These are phyloP conservation scores for Ceratoteleas bidentatus DNA, from an alignment of 1,140 invertebrate genomes.

Conservation along the genomic window DNA sequence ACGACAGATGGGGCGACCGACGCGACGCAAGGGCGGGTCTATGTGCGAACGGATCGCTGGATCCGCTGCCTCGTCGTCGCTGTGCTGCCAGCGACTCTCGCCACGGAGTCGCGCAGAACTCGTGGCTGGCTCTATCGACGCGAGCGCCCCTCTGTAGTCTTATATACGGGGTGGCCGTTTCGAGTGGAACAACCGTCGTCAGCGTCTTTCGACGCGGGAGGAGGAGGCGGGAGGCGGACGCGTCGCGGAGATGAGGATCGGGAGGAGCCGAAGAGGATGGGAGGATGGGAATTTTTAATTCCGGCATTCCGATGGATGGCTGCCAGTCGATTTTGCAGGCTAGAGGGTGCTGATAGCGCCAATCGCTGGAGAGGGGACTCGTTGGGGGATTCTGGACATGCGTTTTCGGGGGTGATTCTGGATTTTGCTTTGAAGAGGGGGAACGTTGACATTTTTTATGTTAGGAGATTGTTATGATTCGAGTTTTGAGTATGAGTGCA, in stretches of 20 bases:
- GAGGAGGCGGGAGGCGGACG: neutral
- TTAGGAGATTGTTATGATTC: too few relatives aligned
- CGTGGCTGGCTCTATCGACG: conserved; percentile 73
- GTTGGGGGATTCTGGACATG: too few relatives aligned
- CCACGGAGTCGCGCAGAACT: conserved; percentile 66
- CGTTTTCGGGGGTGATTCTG: too few relatives aligned
- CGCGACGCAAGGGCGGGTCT: conserved; percentile 54
- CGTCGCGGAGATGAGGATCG: conserved; percentile 23
- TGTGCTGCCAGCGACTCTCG: conserved; percentile 50
- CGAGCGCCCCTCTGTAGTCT: conserved; percentile 74
- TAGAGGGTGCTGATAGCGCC: too few relatives aligned
- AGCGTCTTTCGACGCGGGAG: conserved; percentile 20
- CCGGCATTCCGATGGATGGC: too few relatives aligned
- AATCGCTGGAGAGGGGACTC: too few relatives aligned
- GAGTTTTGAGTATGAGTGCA: too few relatives aligned
- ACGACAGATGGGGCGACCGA: conserved; percentile 46
- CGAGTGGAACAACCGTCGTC: conserved; percentile 37
- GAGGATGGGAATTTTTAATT: too few relatives aligned
- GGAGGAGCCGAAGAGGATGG: neutral
- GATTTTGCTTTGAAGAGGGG: too few relatives aligned
- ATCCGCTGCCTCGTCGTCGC: conserved; percentile 27
- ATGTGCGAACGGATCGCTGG: conserved; percentile 40
- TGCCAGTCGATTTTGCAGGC: too few relatives aligned
- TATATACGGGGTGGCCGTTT: conserved; percentile 60
- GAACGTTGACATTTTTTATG: too few relatives aligned